Conservation (phyloP, 2,888 invertebrate species). For the Atethmia centrago region DNA sequence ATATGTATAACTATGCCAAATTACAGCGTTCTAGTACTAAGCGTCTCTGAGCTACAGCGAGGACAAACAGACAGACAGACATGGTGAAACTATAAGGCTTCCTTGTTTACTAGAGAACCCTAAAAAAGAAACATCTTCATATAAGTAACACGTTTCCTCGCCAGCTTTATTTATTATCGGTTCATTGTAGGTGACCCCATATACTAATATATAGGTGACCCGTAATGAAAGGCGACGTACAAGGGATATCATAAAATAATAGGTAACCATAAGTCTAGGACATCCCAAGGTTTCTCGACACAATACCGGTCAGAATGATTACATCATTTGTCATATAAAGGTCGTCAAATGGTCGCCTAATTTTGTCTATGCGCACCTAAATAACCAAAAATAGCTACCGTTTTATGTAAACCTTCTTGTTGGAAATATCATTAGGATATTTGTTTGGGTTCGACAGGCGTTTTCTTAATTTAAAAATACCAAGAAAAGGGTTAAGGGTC, state of each 20-base stretch:
- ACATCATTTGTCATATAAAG: conserved; percentile 28
- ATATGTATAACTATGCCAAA: no score
- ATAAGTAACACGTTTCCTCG: no score
- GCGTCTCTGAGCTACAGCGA: no score
- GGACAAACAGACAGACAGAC: no score
- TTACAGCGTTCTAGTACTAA: no score
- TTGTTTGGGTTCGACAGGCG: neutral
- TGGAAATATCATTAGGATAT: conserved; percentile 2
- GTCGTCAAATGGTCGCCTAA: conserved; percentile 26
- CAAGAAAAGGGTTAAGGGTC: conserved; percentile 2
- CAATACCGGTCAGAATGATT: conserved; percentile 15
- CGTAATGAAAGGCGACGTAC: neutral
- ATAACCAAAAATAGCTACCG: conserved; percentile 24
- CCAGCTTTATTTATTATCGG: neutral
- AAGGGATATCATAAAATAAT: conserved; percentile 19
- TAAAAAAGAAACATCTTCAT: no score
- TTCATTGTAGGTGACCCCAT: no score
- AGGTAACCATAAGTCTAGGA: conserved; percentile 3
- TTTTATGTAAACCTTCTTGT: conserved; percentile 3
- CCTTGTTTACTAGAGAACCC: no score
- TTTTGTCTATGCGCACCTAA: conserved; percentile 9
- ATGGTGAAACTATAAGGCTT: no score
- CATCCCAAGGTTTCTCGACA: conserved; percentile 23
- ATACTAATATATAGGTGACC: no score
- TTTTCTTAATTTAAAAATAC: conserved; percentile 20